These are phyloP conservation scores for Euura saliciscinereae DNA, from an alignment of 1,140 invertebrate species.

Conservation along the genomic window DNA sequence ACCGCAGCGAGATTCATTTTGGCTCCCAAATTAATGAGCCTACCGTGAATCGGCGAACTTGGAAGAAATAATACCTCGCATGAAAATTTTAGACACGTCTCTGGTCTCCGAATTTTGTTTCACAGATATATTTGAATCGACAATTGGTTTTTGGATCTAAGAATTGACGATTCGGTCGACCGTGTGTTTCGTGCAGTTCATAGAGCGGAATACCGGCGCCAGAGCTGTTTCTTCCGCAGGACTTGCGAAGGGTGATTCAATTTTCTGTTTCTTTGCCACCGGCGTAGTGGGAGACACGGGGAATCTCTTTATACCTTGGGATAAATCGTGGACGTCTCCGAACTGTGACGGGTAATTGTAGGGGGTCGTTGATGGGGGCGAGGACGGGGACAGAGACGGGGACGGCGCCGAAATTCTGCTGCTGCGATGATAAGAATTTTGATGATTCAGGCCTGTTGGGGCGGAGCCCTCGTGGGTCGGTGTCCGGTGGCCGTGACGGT, in stretches of 20 bases:
- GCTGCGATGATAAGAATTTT: not conserved
- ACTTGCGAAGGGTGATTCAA: not conserved
- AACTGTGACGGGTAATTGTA: conserved; percentile 10
- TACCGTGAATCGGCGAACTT: no score
- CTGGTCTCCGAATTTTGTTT: no score
- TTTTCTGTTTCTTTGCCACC: conserved; percentile 14
- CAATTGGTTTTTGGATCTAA: conserved; percentile 24
- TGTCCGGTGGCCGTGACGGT: not conserved
- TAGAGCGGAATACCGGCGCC: conserved; percentile 14
- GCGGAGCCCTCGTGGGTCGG: not conserved
- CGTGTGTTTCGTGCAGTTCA: conserved; percentile 52
- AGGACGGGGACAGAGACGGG: not conserved
- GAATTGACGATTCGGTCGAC: conserved; percentile 57
- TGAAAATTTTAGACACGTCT: no score
- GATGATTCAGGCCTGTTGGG: not conserved
- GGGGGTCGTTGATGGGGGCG: conserved; percentile 8
- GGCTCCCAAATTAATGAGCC: no score
- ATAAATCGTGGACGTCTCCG: conserved; percentile 30
- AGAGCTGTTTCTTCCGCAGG: not conserved
- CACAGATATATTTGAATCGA: no score
- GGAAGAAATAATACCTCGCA: no score
- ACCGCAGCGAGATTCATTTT: no score
- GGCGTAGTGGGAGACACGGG: not conserved
- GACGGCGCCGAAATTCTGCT: not conserved
- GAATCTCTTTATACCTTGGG: conserved; percentile 36